phyloP scores from a whole-genome alignment of 2,797 vertebrate genomes.

The Gobio occitaniae region DNA sequence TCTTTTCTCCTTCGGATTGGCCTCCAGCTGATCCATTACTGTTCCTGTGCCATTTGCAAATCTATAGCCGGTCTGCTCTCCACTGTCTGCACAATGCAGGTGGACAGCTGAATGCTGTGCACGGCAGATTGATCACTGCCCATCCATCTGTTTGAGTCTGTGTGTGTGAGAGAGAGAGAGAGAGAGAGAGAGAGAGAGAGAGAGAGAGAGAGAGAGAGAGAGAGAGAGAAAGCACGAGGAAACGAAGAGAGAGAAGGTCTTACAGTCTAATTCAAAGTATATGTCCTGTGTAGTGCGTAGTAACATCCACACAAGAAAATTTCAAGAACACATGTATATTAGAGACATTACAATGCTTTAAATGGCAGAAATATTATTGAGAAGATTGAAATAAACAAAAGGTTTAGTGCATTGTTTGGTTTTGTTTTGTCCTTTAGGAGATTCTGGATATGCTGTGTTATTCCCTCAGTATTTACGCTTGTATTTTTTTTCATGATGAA shows the following conservation, averaged over 20 bases:
- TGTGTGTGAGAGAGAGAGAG: background rate
- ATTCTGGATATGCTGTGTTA: slow-evolving; percentile 28
- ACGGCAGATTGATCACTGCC: slow-evolving; percentile 47
- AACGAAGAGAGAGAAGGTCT: background rate
- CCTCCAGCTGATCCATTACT: slow-evolving; percentile 40
- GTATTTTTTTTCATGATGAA: slow-evolving; percentile 13
- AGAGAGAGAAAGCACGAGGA: background rate
- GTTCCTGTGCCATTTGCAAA: slow-evolving; percentile 45
- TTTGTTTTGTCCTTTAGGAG: slow-evolving; percentile 28
- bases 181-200: too few relatives aligned
- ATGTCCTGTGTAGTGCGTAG: background rate
- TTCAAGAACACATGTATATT: background rate
- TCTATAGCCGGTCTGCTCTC: slow-evolving; percentile 43
- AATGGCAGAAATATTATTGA: background rate
- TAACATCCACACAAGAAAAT: background rate
- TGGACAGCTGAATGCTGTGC: slow-evolving; percentile 48
- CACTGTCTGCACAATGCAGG: slow-evolving; percentile 42
- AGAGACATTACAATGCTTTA: background rate
- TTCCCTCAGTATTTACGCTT: slow-evolving; percentile 35
- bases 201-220: too few relatives aligned
- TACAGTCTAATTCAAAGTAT: slow-evolving; percentile 23
- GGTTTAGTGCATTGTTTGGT: background rate
- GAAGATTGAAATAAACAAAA: background rate
- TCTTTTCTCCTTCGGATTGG: slow-evolving; percentile 12
- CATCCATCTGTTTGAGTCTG: slow-evolving; percentile 37